Conservation (phyloP, 1,140 invertebrate genomes). For the Batillaria attramentaria region DNA sequence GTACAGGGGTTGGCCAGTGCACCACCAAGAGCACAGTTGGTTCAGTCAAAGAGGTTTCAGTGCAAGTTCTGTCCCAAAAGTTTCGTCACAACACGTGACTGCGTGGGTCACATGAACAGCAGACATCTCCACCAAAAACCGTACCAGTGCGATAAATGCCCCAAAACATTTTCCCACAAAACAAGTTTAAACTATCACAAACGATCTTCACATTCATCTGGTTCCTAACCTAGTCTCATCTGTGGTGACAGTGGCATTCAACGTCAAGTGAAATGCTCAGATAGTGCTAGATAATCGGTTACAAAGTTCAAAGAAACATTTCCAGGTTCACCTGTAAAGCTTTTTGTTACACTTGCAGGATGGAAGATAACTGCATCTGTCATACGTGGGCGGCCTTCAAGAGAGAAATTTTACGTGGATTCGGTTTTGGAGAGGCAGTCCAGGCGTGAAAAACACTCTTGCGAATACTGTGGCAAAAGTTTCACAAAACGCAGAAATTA, state of each 20-base stretch:
- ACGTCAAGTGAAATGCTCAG: too few species aligned
- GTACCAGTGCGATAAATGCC: conserved; percentile 30
- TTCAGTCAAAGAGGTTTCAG: conserved; percentile 12
- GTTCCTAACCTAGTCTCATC: too few species aligned
- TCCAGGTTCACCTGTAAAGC: too few species aligned
- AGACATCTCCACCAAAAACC: conserved; percentile 32
- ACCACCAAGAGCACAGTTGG: background rate
- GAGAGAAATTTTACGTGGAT: too few species aligned
- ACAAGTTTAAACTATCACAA: conserved; percentile 34
- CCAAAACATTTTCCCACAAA: conserved; percentile 28
- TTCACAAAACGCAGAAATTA: background rate
- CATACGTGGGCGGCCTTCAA: too few species aligned
- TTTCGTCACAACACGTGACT: conserved; percentile 26
- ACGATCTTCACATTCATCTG: conserved; percentile 12
- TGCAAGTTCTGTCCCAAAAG: conserved; percentile 32
- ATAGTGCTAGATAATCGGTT: too few species aligned
- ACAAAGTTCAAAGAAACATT: too few species aligned
- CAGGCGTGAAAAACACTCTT: too few species aligned
- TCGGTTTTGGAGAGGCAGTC: too few species aligned
- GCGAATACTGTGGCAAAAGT: conserved; percentile 6
- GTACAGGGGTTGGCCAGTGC: background rate
- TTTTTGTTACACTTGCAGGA: too few species aligned
- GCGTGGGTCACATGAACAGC: conserved; percentile 30
- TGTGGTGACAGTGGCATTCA: too few species aligned
- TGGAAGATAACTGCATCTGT: too few species aligned